These are phyloP conservation scores for Phycodurus eques DNA, from an alignment of 2,113 vertebrate species.

Conservation along the genomic window DNA sequence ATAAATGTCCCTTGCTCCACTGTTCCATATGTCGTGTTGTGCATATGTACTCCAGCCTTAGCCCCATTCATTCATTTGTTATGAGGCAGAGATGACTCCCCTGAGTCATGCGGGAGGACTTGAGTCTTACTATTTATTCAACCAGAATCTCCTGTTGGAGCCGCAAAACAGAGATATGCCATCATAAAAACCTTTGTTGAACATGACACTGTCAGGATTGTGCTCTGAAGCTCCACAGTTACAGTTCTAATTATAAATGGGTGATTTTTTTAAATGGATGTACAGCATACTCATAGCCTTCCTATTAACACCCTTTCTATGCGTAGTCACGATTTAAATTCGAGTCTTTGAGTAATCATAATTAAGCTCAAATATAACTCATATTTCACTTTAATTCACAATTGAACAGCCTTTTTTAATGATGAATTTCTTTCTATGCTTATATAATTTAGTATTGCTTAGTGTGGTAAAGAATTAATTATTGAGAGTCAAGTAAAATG, in stretches of 20 bases:
- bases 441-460: neutral
- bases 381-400: neutral
- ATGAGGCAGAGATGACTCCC: constrained; percentile 61
- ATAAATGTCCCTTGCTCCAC: constrained; percentile 46
- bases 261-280: too few relatives aligned
- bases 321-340: neutral
- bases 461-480: neutral
- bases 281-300: neutral
- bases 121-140: constrained; percentile 50
- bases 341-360: neutral
- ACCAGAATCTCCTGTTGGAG: constrained; percentile 56
- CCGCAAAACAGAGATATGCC: constrained; percentile 33
- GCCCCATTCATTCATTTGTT: constrained; percentile 62
- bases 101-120: constrained; percentile 52
- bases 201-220: constrained; percentile 5
- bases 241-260: constrained; percentile 22
- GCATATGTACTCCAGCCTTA: constrained; percentile 46
- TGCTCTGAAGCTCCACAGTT: constrained; percentile 15
- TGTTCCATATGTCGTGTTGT: constrained; percentile 38
- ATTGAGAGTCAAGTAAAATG: neutral
- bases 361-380: neutral
- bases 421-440: neutral
- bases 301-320: neutral
- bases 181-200: constrained; percentile 13
- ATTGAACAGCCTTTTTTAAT: neutral